These are phyloP conservation scores for Sitta europaea DNA, from an alignment of 2,113 vertebrate species.

Conservation along the genomic window DNA sequence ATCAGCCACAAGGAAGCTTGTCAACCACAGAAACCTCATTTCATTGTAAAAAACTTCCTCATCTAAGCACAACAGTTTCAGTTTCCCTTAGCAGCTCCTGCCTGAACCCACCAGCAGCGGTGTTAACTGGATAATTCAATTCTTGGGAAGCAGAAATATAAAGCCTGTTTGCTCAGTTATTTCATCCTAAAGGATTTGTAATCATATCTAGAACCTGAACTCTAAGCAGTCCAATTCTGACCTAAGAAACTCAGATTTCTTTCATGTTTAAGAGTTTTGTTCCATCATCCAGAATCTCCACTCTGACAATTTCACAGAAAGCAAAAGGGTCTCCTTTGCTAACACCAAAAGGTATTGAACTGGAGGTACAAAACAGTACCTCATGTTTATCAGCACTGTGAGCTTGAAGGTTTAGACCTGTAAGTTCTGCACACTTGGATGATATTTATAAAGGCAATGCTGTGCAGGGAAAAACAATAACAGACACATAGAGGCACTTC, in stretches of 20 bases:
- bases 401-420: background rate
- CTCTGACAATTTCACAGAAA: background rate
- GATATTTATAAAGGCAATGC: background rate
- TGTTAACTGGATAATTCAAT: background rate
- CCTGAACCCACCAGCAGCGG: background rate
- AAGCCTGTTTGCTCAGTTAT: background rate
- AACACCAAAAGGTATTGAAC: background rate
- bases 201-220: background rate
- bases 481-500: background rate
- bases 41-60: constrained; percentile 50
- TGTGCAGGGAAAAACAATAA: background rate
- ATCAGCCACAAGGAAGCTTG: constrained; percentile 31
- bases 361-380: background rate
- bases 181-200: background rate
- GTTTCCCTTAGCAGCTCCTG: background rate
- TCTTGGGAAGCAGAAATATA: background rate
- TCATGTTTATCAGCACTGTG: background rate
- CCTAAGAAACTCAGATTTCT: background rate
- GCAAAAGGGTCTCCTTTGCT: background rate
- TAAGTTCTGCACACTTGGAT: background rate
- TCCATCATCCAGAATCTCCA: background rate
- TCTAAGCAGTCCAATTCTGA: background rate
- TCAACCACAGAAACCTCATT: constrained; percentile 59
- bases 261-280: background rate
- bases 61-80: background rate